Evolutionary conservation across 2,113 vertebrate genomes (phyloP).

Genomic region (Pantherophis guttatus): DNA sequence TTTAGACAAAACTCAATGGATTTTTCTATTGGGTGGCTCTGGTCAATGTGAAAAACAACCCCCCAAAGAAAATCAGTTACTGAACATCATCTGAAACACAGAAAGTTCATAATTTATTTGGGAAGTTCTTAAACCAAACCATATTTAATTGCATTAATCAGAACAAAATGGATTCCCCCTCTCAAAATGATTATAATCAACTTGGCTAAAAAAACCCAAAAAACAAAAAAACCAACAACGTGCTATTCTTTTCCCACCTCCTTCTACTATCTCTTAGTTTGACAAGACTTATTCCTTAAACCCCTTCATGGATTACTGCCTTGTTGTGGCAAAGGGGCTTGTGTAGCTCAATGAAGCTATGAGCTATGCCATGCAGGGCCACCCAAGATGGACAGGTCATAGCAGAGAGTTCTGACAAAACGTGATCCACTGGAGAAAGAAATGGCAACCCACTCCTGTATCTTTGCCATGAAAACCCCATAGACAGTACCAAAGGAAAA

Average conservation of each 20-base stretch:
- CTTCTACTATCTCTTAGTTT: neutral
- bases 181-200: neutral
- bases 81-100: neutral
- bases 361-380: no score
- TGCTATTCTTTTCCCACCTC: neutral
- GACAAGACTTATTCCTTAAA: neutral
- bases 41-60: neutral
- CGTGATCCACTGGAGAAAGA: no score
- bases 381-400: no score
- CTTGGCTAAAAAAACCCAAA: neutral
- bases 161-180: neutral
- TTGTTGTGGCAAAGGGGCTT: no score
- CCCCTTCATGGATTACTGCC: no score
- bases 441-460: no score
- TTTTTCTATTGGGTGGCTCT: neutral
- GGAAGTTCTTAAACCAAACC: neutral
- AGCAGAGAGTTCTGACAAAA: no score
- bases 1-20: conserved; percentile 14
- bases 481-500: no score
- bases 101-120: neutral
- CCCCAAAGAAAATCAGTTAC: neutral
- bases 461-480: no score
- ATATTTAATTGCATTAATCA: neutral
- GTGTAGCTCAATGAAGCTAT: no score
- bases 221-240: no score